A percentile compares a stretch with the other conserved stretches of the same genome.
phyloP scores from a whole-genome alignment of 2,888 invertebrate genomes.

The Pherbina coryleti region DNA sequence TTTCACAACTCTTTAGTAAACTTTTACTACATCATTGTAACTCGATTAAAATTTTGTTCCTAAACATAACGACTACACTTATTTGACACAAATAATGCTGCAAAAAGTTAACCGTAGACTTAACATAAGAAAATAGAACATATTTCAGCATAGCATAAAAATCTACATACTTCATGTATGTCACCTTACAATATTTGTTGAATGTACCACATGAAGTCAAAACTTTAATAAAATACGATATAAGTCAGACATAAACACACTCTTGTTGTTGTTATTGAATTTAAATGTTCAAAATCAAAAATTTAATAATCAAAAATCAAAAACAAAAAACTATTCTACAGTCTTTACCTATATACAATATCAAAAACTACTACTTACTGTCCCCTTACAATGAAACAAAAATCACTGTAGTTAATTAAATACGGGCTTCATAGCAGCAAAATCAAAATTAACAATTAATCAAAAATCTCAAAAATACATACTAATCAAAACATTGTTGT shows the following conservation, averaged over 20 bases:
- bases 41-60: too few relatives aligned
- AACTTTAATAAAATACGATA: background rate
- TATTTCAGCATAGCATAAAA: too few relatives aligned
- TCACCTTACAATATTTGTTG: too few relatives aligned
- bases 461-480: slow-evolving; percentile 33
- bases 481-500: slow-evolving; percentile 32
- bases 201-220: background rate
- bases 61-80: too few relatives aligned
- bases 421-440: slow-evolving; percentile 69
- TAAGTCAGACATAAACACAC: background rate
- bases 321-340: slow-evolving; percentile 27
- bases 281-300: slow-evolving; percentile 1
- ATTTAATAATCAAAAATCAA: slow-evolving; percentile 26
- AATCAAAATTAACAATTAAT: slow-evolving; percentile 65
- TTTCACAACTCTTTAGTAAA: too few relatives aligned
- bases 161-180: too few relatives aligned
- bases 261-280: background rate
- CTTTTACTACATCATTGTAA: too few relatives aligned
- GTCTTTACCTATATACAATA: slow-evolving; percentile 20
- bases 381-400: slow-evolving; percentile 16
- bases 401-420: slow-evolving; percentile 28
- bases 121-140: too few relatives aligned
- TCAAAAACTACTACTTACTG: slow-evolving; percentile 32
- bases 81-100: too few relatives aligned
- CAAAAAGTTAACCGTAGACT: too few relatives aligned